A percentile compares a stretch with the other conserved stretches of the same genome.
These are phyloP conservation scores for Pocota personata DNA, from an alignment of 2,888 invertebrate species.

Conservation along the genomic window DNA sequence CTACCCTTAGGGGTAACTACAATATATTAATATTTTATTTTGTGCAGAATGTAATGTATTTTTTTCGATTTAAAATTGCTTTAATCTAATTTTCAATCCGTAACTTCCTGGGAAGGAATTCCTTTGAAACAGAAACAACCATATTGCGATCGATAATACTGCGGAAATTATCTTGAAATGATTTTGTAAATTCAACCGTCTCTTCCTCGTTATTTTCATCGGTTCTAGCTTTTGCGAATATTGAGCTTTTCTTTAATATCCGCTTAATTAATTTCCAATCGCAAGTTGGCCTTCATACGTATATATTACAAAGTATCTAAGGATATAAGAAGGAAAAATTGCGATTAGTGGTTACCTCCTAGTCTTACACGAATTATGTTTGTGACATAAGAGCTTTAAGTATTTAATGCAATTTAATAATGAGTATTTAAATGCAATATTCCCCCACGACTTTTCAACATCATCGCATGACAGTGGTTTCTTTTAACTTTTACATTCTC, in stretches of 20 bases:
- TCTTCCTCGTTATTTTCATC: slow-evolving; percentile 38
- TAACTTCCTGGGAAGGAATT: not conserved
- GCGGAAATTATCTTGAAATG: slow-evolving; percentile 47
- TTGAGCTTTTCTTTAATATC: slow-evolving; percentile 45
- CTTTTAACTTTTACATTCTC: not conserved
- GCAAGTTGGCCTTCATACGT: slow-evolving; percentile 10
- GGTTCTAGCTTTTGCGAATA: slow-evolving; percentile 2
- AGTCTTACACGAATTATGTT: no score
- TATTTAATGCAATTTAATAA: no score
- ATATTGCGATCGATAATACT: slow-evolving; percentile 38
- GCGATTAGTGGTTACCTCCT: no score
- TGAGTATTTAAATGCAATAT: no score
- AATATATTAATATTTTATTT: no score
- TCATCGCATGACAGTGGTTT: no score
- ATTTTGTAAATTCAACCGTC: slow-evolving; percentile 37
- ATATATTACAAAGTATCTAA: not conserved
- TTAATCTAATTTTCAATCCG: not conserved
- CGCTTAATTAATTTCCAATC: slow-evolving; percentile 39
- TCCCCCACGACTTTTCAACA: no score
- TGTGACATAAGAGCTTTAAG: no score
- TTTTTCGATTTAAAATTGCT: not conserved
- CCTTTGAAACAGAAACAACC: slow-evolving; percentile 19
- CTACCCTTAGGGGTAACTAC: not conserved
- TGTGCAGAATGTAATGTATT: not conserved
- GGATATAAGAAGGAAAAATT: not conserved